These are phyloP conservation scores for Macquaria ambigua DNA, from an alignment of 2,113 vertebrate species.

Conservation along the genomic window DNA sequence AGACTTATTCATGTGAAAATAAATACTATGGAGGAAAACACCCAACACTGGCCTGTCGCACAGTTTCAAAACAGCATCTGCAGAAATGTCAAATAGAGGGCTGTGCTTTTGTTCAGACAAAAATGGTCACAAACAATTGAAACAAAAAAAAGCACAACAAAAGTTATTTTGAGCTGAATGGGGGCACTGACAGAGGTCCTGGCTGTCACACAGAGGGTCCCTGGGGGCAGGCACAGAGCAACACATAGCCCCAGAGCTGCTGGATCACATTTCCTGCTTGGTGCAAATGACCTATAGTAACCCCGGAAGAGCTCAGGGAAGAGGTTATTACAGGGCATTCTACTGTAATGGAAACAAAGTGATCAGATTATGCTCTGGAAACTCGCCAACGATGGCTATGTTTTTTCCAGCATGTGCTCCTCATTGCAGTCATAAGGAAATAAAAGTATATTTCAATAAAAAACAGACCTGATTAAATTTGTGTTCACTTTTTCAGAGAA, in stretches of 20 bases:
- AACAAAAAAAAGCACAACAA: constrained; percentile 40
- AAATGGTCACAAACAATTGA: constrained; percentile 55
- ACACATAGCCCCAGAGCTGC: constrained; percentile 49
- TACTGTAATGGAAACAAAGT: constrained; percentile 34
- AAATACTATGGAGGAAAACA: constrained; percentile 3
- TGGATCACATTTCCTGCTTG: constrained; percentile 84
- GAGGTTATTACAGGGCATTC: constrained; percentile 92
- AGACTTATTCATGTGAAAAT: background rate
- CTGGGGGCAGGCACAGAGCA: constrained; percentile 55
- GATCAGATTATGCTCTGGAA: constrained; percentile 33
- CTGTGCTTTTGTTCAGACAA: constrained; percentile 51
- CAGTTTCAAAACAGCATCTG: constrained; percentile 44
- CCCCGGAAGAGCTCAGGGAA: constrained; percentile 67
- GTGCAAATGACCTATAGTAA: constrained; percentile 91
- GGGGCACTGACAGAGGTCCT: constrained; percentile 60
- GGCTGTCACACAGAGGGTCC: constrained; percentile 57
- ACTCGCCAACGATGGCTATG: background rate
- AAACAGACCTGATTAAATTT: background rate
- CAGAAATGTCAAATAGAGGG: constrained; percentile 30
- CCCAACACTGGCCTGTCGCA: background rate
- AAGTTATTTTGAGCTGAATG: constrained; percentile 69
- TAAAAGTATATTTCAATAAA: constrained; percentile 23
- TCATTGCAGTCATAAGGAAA: background rate
- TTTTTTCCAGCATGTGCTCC: background rate
- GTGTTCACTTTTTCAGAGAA: background rate